Conservation (phyloP, 1,140 invertebrate species). For the Episyrphus balteatus region DNA sequence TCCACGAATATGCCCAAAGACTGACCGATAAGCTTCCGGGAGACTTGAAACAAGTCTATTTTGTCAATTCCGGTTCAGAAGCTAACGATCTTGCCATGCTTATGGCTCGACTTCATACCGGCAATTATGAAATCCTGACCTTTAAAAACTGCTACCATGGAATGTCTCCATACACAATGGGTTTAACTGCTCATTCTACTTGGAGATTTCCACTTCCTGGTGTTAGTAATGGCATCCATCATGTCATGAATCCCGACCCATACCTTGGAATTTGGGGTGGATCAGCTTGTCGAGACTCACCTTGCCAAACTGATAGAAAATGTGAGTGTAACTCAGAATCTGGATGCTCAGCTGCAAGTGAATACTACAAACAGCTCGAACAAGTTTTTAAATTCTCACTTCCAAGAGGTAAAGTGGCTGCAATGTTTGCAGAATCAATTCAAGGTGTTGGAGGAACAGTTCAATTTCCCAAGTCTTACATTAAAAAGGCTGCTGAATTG, state of each 20-base stretch:
- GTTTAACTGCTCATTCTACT: slow-evolving; percentile 64
- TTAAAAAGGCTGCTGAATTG: slow-evolving; percentile 71
- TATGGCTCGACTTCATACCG: slow-evolving; percentile 75
- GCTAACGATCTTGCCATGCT: slow-evolving; percentile 90
- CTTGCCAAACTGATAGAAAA: slow-evolving; percentile 56
- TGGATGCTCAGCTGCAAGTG: slow-evolving; percentile 60
- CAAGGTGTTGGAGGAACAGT: slow-evolving; percentile 87
- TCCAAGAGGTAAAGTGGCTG: slow-evolving; percentile 64
- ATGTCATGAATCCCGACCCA: slow-evolving; percentile 88
- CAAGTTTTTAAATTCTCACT: slow-evolving; percentile 65
- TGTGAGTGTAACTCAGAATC: slow-evolving; percentile 50
- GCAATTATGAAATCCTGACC: slow-evolving; percentile 73
- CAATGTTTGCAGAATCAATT: slow-evolving; percentile 88
- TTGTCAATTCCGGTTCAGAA: slow-evolving; percentile 94
- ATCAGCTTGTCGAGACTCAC: slow-evolving; percentile 72
- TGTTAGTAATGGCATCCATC: slow-evolving; percentile 65
- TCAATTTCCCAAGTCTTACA: slow-evolving; percentile 81
- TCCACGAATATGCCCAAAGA: slow-evolving; percentile 83
- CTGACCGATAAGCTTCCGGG: slow-evolving; percentile 71
- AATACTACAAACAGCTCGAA: slow-evolving; percentile 73
- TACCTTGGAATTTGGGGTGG: slow-evolving; percentile 85
- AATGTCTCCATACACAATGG: slow-evolving; percentile 70
- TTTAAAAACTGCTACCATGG: slow-evolving; percentile 87
- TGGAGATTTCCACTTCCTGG: slow-evolving; percentile 67
- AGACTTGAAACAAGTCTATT: slow-evolving; percentile 79